These are phyloP conservation scores for Drosophila ustulata DNA, from an alignment of 2,888 invertebrate species.

Conservation along the genomic window DNA sequence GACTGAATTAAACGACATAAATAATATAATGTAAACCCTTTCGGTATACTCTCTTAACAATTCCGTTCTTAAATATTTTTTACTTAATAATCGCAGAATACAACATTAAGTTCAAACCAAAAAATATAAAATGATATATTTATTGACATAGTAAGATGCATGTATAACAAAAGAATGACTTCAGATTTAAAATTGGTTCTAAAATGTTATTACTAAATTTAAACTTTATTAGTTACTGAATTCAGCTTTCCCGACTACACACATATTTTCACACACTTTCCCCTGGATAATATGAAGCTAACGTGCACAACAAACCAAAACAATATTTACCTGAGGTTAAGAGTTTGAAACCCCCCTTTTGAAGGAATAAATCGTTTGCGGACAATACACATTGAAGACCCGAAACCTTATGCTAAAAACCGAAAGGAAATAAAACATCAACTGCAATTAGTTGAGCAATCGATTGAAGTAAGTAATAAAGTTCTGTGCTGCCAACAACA, in stretches of 20 bases:
- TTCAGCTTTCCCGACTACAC: not conserved
- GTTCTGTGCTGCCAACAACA: constrained; percentile 59
- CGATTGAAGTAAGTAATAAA: constrained; percentile 64
- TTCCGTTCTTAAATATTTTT: too few species aligned
- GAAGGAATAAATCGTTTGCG: constrained; percentile 12
- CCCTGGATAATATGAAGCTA: constrained; percentile 5
- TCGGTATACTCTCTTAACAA: too few species aligned
- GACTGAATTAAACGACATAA: too few species aligned
- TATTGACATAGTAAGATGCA: too few species aligned
- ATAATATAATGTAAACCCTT: too few species aligned
- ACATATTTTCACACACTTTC: constrained; percentile 16
- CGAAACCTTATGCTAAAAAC: constrained; percentile 13
- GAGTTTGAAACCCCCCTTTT: constrained; percentile 22
- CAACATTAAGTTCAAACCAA: too few species aligned
- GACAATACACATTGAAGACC: constrained; percentile 1
- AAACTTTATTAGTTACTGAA: too few species aligned
- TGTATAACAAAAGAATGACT: too few species aligned
- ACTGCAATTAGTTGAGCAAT: constrained; percentile 71
- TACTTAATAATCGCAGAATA: too few species aligned
- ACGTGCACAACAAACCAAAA: constrained; percentile 13
- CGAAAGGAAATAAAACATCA: constrained; percentile 59
- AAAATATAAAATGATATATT: too few species aligned
- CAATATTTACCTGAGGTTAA: constrained; percentile 38
- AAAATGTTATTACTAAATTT: too few species aligned
- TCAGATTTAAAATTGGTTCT: too few species aligned